Percentiles rank a stretch among this genome's conserved stretches.
Conservation (phyloP, 2,113 vertebrate species). For the Tupaia chinensis region DNA sequence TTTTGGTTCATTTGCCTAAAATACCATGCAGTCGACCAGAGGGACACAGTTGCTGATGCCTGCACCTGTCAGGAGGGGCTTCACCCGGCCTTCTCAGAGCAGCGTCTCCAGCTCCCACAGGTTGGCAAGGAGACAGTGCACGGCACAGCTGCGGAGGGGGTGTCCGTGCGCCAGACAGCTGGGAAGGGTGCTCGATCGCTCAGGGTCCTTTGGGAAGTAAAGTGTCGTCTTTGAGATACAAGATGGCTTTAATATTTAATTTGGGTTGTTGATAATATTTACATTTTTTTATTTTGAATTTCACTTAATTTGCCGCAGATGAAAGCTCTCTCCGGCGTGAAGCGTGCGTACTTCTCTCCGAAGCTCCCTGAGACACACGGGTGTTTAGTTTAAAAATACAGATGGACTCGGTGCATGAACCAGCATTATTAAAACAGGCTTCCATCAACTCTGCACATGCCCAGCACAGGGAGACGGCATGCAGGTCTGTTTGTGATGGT, state of each 20-base stretch:
- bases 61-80: slow-evolving; percentile 83
- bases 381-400: slow-evolving; percentile 77
- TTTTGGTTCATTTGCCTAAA: slow-evolving; percentile 89
- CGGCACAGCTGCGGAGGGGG: slow-evolving; percentile 82
- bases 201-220: slow-evolving; percentile 79
- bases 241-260: slow-evolving; percentile 82
- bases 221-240: slow-evolving; percentile 72
- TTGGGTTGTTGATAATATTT: slow-evolving; percentile 80
- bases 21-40: slow-evolving; percentile 85
- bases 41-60: slow-evolving; percentile 84
- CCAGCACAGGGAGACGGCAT: slow-evolving; percentile 39
- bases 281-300: slow-evolving; percentile 84
- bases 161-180: slow-evolving; percentile 77
- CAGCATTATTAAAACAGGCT: slow-evolving; percentile 76
- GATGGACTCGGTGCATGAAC: slow-evolving; percentile 80
- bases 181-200: slow-evolving; percentile 70
- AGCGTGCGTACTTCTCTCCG: slow-evolving; percentile 71
- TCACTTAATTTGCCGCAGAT: slow-evolving; percentile 81
- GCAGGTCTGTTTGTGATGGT: slow-evolving; percentile 66
- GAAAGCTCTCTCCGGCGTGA: slow-evolving; percentile 77
- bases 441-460: slow-evolving; percentile 31
- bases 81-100: slow-evolving; percentile 74
- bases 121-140: slow-evolving; percentile 79
- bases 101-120: slow-evolving; percentile 74
- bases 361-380: slow-evolving; percentile 76